phyloP scores from a whole-genome alignment of 2,113 vertebrate species.

The Xiphorhynchus elegans region DNA sequence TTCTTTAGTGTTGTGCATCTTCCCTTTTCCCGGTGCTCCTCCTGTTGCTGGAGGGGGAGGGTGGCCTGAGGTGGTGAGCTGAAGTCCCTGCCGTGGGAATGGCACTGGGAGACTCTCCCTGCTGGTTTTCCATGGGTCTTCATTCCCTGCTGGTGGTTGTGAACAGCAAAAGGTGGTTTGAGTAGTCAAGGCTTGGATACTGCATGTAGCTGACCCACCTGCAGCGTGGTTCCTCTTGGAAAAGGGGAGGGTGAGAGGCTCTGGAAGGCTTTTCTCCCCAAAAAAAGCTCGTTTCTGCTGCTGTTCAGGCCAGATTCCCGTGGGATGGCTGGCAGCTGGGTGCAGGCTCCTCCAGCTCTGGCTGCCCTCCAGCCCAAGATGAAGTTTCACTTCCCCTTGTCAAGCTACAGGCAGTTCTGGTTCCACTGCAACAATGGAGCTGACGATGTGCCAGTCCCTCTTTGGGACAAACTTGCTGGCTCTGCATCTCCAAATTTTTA shows the following conservation, averaged over 20 bases:
- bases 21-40: background rate
- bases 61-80: accelerated
- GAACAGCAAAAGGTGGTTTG: background rate
- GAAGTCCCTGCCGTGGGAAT: background rate
- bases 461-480: background rate
- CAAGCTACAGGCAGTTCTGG: slow-evolving; percentile 25
- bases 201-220: background rate
- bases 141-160: accelerated
- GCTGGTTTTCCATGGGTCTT: accelerated
- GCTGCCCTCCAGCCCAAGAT: slow-evolving; percentile 1
- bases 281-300: background rate
- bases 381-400: slow-evolving; percentile 36
- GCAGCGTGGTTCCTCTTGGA: background rate
- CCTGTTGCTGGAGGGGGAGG: background rate
- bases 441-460: background rate
- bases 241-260: background rate
- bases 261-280: accelerated
- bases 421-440: background rate
- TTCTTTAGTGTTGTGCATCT: background rate
- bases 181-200: accelerated
- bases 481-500: background rate
- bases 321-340: background rate
- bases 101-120: accelerated
- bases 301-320: accelerated
- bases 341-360: background rate